Percentiles rank a stretch among this genome's conserved stretches.
Evolutionary conservation across 92 coral and sea anemone genomes (phyloP).

Genomic region (Meandrina meandrites): DNA sequence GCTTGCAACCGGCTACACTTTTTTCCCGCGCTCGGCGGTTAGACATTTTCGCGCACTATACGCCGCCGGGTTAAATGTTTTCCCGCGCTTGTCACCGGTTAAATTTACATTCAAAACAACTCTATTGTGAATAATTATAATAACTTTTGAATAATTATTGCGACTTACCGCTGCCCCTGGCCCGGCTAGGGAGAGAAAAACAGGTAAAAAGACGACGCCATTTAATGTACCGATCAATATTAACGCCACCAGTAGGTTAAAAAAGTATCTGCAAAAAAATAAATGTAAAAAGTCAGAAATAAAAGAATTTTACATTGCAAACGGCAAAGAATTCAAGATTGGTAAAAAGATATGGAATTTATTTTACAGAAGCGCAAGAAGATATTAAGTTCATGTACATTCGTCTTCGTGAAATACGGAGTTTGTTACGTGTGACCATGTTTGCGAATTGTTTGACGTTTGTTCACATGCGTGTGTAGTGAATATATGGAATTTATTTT

Average conservation of each 20-base stretch:
- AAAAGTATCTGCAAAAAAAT: slow-evolving; percentile 72
- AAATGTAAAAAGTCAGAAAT: not conserved
- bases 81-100: not conserved
- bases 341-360: not conserved
- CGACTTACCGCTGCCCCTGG: slow-evolving; percentile 89
- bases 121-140: not conserved
- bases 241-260: slow-evolving; percentile 90
- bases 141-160: not conserved
- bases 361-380: no score
- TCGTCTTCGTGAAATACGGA: not conserved
- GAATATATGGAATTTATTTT: no score
- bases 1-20: not conserved
- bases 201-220: slow-evolving; percentile 86
- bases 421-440: not conserved
- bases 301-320: not conserved
- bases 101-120: not conserved
- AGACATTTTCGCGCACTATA: not conserved
- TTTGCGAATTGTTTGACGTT: no score
- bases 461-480: no score
- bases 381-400: no score
- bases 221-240: slow-evolving; percentile 84
- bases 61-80: not conserved
- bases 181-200: slow-evolving; percentile 84
- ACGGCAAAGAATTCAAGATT: not conserved
- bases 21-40: not conserved